Evolutionary conservation across 2,888 invertebrate genomes (phyloP), one percentile per base, ranked within the genome.

Genomic region (Parasteatoda lunata): DNA sequence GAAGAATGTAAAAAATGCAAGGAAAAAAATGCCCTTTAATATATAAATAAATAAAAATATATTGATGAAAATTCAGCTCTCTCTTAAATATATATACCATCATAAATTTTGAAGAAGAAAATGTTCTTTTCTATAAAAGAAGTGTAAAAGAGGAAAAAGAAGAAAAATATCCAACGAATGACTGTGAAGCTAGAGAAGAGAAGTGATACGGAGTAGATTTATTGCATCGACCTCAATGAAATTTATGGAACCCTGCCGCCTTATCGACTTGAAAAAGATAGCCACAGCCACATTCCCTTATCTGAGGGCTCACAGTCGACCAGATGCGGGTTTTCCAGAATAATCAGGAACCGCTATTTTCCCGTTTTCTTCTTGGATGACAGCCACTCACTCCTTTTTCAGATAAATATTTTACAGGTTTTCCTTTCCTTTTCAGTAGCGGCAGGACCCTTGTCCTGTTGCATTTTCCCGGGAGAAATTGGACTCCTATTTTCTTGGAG

Each of bases 211-310:
- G 73, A 51, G 73, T 77, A 84, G 83, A 84, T 83, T 83, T 83
- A 83, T 83, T 77, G 72, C 77, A 77, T 77, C 83, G 77, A 83
- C 83, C 83, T 77, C 83, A 83, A 83, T 83, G 71, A 77, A 83
- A 83, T 83, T 83, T 83, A 83, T 83, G 83, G 77, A 83, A 71
- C 73, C 81, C 81, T 13, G 68, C 30, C 70, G 66, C 83, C 77
- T 83, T 83, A 83, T 83, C 83, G 77, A 83, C 81, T 81, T 81
- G 66, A 81, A 81, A 79, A 81, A 81, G 81, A 81, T 81, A 81
- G 81, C 81, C 54, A 11, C 54, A 68, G 72, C 75, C 81, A 68
- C 81, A 75, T 69, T 81, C 66, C 69, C 75, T 81, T 81, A 81
- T 81, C 81, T 81, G 75, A 47, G 73, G 75, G 47, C 81, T 75